A percentile compares a stretch with the other conserved stretches of the same genome.
Evolutionary conservation across 2,797 vertebrate species (phyloP).

Genomic region (Miichthys miiuy): DNA sequence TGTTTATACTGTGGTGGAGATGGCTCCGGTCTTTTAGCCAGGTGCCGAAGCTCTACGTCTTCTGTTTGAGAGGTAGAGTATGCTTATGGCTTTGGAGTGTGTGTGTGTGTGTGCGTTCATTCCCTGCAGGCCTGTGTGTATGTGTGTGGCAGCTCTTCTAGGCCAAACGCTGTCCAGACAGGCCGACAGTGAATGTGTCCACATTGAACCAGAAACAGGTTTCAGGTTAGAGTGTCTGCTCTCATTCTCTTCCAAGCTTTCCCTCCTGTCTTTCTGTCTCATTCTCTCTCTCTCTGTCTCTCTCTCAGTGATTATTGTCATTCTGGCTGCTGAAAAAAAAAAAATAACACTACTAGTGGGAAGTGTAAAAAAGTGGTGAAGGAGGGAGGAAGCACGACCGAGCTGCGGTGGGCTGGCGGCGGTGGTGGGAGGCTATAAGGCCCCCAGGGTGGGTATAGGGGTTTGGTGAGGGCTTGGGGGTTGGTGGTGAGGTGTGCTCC

Average conservation of each 20-base stretch:
- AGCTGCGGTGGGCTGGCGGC: slow-evolving; percentile 46
- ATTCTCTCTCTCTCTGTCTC: slow-evolving; percentile 63
- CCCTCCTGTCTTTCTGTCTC: slow-evolving; percentile 63
- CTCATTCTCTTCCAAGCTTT: slow-evolving; percentile 57
- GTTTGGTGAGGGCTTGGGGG: slow-evolving; percentile 73
- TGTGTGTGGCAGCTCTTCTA: slow-evolving; percentile 39
- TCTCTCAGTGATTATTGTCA: slow-evolving; percentile 74
- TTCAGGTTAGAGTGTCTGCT: slow-evolving; percentile 69
- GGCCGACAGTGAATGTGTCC: slow-evolving; percentile 56
- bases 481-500: slow-evolving; percentile 73
- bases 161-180: slow-evolving; percentile 47
- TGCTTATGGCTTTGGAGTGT: slow-evolving; percentile 39
- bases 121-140: slow-evolving; percentile 26
- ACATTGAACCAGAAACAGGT: slow-evolving; percentile 56
- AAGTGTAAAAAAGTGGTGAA: slow-evolving; percentile 56
- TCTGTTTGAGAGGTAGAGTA: slow-evolving; percentile 52
- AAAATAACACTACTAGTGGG: slow-evolving; percentile 55
- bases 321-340: slow-evolving; percentile 45
- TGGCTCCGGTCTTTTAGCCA: slow-evolving; percentile 48
- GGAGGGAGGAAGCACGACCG: slow-evolving; percentile 4
- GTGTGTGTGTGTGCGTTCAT: slow-evolving; percentile 22
- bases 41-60: slow-evolving; percentile 62
- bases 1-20: slow-evolving; percentile 74
- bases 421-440: slow-evolving; percentile 53
- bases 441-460: slow-evolving; percentile 74